A percentile compares a stretch with the other conserved stretches of the same genome.
These are phyloP conservation scores for Dreissena rostriformis DNA, from an alignment of 1,140 invertebrate species.

Conservation along the genomic window DNA sequence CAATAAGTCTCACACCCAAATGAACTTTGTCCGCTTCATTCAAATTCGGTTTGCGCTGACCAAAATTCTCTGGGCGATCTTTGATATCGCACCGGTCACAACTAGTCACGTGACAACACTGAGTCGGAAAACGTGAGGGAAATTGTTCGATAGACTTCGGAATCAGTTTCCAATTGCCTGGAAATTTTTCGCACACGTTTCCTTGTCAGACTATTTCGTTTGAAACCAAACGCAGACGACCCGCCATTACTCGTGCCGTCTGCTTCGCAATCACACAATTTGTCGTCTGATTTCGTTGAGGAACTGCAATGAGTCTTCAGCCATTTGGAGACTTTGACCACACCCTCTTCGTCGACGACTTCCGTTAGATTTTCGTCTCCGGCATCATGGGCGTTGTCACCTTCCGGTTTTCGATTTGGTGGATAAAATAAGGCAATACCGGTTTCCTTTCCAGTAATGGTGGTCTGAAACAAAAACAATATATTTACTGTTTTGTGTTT, in stretches of 20 bases:
- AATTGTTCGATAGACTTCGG: constrained; percentile 45
- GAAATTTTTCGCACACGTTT: constrained; percentile 22
- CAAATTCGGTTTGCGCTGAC: constrained; percentile 5
- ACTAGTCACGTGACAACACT: constrained; percentile 40
- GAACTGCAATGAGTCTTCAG: constrained; percentile 42
- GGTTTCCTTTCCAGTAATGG: too few relatives aligned
- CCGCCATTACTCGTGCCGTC: background rate
- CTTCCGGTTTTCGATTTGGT: background rate
- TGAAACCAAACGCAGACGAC: constrained; percentile 9
- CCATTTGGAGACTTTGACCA: constrained; percentile 46
- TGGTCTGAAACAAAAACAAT: too few relatives aligned
- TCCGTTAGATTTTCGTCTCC: background rate
- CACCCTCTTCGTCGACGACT: constrained; percentile 36
- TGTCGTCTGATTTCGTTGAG: constrained; percentile 9
- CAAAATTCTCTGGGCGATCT: background rate
- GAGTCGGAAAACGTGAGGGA: constrained; percentile 41
- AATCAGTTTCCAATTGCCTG: constrained; percentile 51
- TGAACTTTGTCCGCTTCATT: background rate
- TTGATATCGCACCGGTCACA: constrained; percentile 51
- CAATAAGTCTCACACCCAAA: background rate
- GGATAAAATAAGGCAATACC: too few relatives aligned
- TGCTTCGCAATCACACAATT: background rate
- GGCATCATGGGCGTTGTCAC: background rate
- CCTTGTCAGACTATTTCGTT: constrained; percentile 36
- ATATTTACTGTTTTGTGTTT: too few relatives aligned